Percentiles rank a stretch among this genome's conserved stretches.
phyloP scores from a whole-genome alignment of 1,140 invertebrate genomes.

The Tetramorium alpestre region DNA sequence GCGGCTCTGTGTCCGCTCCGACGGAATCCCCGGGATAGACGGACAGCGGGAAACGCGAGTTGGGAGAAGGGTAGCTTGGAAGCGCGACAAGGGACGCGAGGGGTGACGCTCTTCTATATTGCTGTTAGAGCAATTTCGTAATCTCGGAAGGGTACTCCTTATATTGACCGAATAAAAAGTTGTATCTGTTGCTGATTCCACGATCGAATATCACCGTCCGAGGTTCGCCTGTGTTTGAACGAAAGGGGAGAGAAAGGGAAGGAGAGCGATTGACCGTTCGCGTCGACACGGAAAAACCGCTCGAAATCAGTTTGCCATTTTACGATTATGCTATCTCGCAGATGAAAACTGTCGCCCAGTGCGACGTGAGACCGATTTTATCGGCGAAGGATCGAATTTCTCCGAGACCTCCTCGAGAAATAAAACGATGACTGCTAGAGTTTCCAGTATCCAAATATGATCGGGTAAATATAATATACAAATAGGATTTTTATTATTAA shows the following conservation, averaged over 20 bases:
- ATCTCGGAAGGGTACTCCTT: slow-evolving; percentile 73
- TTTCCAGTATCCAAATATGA: background rate
- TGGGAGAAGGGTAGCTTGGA: background rate
- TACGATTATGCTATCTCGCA: slow-evolving; percentile 65
- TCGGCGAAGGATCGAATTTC: slow-evolving; percentile 24
- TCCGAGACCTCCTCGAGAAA: background rate
- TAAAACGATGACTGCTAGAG: slow-evolving; percentile 12
- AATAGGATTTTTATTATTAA: slow-evolving; percentile 1
- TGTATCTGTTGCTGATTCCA: slow-evolving; percentile 70
- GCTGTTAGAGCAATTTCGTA: slow-evolving; percentile 81
- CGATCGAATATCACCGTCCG: slow-evolving; percentile 64
- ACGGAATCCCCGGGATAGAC: slow-evolving; percentile 64
- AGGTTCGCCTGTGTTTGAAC: background rate
- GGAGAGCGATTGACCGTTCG: slow-evolving; percentile 12
- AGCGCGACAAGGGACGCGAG: slow-evolving; percentile 6
- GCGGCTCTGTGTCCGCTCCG: slow-evolving; percentile 62
- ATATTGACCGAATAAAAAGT: slow-evolving; percentile 77
- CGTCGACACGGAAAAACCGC: slow-evolving; percentile 15
- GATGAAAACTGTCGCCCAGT: slow-evolving; percentile 34
- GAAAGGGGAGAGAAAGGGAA: background rate
- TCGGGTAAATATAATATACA: background rate
- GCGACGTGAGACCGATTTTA: slow-evolving; percentile 45
- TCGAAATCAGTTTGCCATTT: slow-evolving; percentile 68
- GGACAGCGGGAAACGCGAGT: slow-evolving; percentile 45
- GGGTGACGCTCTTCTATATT: slow-evolving; percentile 71